phyloP scores from a whole-genome alignment of 2,888 invertebrate species.

The Acanthacorydalis orientalis region DNA sequence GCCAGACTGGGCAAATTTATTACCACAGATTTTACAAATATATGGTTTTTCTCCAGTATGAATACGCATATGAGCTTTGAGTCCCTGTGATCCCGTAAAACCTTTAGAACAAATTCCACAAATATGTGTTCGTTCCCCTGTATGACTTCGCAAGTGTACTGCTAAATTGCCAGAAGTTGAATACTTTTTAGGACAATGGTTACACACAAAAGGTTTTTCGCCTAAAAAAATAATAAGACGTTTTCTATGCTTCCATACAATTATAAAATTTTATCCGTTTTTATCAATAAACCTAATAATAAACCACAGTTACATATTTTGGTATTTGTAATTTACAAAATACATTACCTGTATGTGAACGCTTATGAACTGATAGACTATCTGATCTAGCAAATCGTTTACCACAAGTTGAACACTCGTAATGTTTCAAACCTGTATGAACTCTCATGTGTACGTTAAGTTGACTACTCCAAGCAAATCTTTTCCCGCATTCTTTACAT shows the following conservation, averaged over 20 bases:
- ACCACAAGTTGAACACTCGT: constrained; percentile 19
- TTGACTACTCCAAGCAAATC: constrained; percentile 19
- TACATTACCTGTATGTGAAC: constrained; percentile 17
- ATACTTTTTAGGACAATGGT: constrained; percentile 16
- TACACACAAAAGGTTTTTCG: constrained; percentile 19
- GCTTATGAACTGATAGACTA: constrained; percentile 18
- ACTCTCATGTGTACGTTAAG: constrained; percentile 18
- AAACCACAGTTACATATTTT: too few species aligned
- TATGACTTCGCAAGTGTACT: constrained; percentile 19
- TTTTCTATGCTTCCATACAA: neutral
- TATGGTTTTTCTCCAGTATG: constrained; percentile 22
- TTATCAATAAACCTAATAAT: too few species aligned
- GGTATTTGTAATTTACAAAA: too few species aligned
- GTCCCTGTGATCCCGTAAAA: constrained; percentile 17
- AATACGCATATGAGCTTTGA: constrained; percentile 17
- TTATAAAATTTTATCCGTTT: too few species aligned
- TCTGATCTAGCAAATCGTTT: constrained; percentile 19
- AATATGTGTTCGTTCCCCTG: constrained; percentile 16
- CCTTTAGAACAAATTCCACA: constrained; percentile 17
- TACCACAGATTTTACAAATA: constrained; percentile 17
- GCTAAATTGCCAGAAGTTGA: constrained; percentile 19
- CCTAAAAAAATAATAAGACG: neutral
- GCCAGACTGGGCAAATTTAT: constrained; percentile 19
- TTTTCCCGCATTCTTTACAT: constrained; percentile 17
- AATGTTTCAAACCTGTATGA: constrained; percentile 20